phyloP scores from a whole-genome alignment of 1,140 invertebrate species.

The Rhyacophila brunnea region DNA sequence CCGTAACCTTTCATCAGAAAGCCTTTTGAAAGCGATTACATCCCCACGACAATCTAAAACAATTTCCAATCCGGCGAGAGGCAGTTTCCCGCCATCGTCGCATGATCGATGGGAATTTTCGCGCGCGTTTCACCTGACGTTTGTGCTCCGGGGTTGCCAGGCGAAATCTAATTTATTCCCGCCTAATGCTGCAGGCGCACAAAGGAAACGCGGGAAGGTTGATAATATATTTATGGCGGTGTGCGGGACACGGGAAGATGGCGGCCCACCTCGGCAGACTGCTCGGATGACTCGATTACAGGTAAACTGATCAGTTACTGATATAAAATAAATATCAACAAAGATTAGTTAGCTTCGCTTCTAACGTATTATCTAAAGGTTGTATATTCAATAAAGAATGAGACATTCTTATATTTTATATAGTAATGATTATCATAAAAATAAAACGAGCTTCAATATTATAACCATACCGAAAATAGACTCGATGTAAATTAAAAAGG shows the following conservation, averaged over 20 bases:
- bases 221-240: conserved; percentile 18
- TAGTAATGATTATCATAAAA: no score
- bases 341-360: no score
- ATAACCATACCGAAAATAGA: no score
- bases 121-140: conserved; percentile 19
- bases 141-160: conserved; percentile 9
- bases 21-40: conserved; percentile 13
- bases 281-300: no score
- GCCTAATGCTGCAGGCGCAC: conserved; percentile 16
- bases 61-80: conserved; percentile 16
- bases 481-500: no score
- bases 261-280: no score
- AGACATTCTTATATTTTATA: no score
- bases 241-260: not conserved
- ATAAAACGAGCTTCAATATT: no score
- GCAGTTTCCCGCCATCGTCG: conserved; percentile 3
- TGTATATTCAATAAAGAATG: no score
- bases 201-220: conserved; percentile 21
- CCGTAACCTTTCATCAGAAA: not conserved
- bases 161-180: conserved; percentile 25
- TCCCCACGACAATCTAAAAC: conserved; percentile 9
- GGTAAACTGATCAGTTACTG: no score
- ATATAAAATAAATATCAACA: no score
- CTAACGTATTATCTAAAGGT: no score
- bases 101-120: conserved; percentile 25